A percentile compares a stretch with the other conserved stretches of the same genome.
Conservation (phyloP, 2,797 vertebrate genomes). For the Spinibarbus caldwelli region DNA sequence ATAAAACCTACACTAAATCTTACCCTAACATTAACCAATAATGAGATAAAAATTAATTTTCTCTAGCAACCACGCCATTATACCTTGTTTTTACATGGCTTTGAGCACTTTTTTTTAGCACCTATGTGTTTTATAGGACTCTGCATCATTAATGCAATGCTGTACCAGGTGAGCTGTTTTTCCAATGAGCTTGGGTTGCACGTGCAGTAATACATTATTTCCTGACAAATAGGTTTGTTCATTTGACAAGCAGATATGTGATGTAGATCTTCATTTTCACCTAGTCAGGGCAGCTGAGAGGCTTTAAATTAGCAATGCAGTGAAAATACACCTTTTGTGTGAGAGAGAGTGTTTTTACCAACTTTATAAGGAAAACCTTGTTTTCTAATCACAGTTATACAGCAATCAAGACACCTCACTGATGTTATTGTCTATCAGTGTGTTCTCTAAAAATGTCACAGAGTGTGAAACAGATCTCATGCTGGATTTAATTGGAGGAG, state of each 20-base stretch:
- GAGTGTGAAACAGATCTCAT: conserved; percentile 38
- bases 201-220: conserved; percentile 33
- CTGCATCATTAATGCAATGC: neutral
- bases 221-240: conserved; percentile 57
- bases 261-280: conserved; percentile 58
- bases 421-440: conserved; percentile 13
- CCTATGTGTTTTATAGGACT: neutral
- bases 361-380: conserved; percentile 22
- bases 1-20: neutral
- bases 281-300: conserved; percentile 44
- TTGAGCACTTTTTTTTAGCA: neutral
- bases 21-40: neutral
- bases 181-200: neutral
- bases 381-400: conserved; percentile 44
- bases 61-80: neutral
- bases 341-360: conserved; percentile 17
- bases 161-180: neutral
- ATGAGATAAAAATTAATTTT: neutral
- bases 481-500: conserved; percentile 38
- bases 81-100: neutral
- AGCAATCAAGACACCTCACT: conserved; percentile 12
- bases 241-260: conserved; percentile 66
- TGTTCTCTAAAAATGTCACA: conserved; percentile 43
- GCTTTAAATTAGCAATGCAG: conserved; percentile 63
- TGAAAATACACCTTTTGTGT: conserved; percentile 59